Base-by-base conservation (phyloP, 2,888 invertebrate species). In the Cantharis lateralis region DNA sequence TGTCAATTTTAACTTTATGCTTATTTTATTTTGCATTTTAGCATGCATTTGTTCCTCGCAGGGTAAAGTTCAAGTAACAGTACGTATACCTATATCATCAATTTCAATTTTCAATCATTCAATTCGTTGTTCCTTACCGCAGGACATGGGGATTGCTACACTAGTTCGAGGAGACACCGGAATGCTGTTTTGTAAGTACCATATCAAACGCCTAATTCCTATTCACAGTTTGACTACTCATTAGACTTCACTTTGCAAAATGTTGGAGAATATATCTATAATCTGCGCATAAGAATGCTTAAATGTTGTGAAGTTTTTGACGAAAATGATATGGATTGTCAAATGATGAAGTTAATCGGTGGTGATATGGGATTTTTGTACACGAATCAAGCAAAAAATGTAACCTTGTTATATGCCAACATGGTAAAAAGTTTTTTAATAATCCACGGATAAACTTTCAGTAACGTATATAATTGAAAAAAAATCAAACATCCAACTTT, bases 331-430 rank as follows among this genome's bases (percentile, higher is more conserved):
- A 82, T 79, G 62, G 87, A 86, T 32, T 85, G 86, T 69, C 82
- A 82, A 66, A 82, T 82, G 15, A 87, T 88, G 85, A 82, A 83
- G 26, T 78, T 88, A 15, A 82, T 88, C 10, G 88, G 88, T 11
- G 87, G 87, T 3, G 82, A 87, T 78, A 87, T 88, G 87, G 87
- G 87, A 1, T 71, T 79, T 9, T 76, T 88, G 15, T 79, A 83
- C 62, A 80, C 84, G 3, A 83, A 82, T 62, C 78, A 82, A 64
- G 80, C 80, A 5, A 87, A 84, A 82, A 87, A 87, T 78, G 82
- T 87, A 18, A 86, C 88, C 0, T 78, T 88, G n/a, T 82, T 88
- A 26, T 87, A 87, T 75, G 87, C 88, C 26, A 88, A 87, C 80
- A 84, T 88, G 84, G 87, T 87, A 84, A 80, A 70, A 20, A 10